Evolutionary conservation across 2,113 vertebrate genomes (phyloP).

Genomic region (Mesocricetus auratus): DNA sequence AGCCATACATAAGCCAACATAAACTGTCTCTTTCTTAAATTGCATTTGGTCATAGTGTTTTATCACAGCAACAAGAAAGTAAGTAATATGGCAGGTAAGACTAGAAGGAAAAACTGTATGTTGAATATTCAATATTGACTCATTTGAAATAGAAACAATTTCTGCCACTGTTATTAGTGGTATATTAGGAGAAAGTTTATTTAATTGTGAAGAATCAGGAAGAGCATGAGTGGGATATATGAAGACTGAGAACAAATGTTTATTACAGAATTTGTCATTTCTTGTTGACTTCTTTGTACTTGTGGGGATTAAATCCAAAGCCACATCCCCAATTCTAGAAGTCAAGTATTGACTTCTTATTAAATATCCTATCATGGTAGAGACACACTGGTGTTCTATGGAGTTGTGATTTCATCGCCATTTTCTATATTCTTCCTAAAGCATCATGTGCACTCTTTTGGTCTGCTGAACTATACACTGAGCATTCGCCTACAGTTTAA

Average conservation of each 20-base stretch:
- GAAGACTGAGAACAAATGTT: background rate
- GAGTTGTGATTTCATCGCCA: background rate
- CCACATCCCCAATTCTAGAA: background rate
- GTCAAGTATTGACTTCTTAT: background rate
- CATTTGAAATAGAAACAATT: slow-evolving; percentile 21
- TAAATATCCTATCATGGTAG: background rate
- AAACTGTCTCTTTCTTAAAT: background rate
- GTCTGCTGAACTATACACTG: background rate
- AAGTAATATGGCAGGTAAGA: background rate
- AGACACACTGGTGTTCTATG: background rate
- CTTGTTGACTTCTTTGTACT: background rate
- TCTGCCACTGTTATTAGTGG: background rate
- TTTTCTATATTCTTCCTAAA: slow-evolving; percentile 7
- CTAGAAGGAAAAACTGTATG: background rate
- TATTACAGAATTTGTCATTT: background rate
- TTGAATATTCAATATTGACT: slow-evolving; percentile 9
- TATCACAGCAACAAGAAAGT: background rate
- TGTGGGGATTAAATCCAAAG: background rate
- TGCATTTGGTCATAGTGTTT: background rate
- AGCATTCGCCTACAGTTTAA: background rate
- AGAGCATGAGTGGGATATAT: background rate
- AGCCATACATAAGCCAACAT: background rate
- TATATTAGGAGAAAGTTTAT: slow-evolving; percentile 2
- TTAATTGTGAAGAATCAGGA: background rate
- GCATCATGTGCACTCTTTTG: background rate